Conservation (phyloP, 2,888 invertebrate species). For the Deilephila elpenor region DNA sequence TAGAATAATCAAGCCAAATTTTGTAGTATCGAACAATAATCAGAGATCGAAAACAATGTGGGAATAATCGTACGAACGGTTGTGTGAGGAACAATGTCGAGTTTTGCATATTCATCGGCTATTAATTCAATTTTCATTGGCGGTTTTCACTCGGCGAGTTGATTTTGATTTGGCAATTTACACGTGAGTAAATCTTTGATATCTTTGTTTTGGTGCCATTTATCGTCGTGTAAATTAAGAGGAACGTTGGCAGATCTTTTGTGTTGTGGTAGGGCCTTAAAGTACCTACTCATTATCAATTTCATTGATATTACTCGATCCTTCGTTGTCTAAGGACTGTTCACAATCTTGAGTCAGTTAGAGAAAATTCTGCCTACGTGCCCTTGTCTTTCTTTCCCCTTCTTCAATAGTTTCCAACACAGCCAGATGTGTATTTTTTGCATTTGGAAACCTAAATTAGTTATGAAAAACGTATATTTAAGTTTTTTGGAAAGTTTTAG, state of each 20-base stretch:
- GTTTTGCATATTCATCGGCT: slow-evolving; percentile 77
- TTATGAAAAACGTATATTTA: no score
- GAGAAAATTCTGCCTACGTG: no score
- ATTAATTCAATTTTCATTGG: slow-evolving; percentile 77
- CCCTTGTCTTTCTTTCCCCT: no score
- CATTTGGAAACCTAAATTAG: no score
- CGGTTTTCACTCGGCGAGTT: slow-evolving; percentile 69
- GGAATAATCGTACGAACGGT: slow-evolving; percentile 62
- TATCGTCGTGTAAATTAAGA: background rate
- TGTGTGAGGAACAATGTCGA: slow-evolving; percentile 62
- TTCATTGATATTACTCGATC: no score
- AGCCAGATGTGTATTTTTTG: no score
- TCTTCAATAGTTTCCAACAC: no score
- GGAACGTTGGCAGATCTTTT: background rate
- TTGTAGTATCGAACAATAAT: slow-evolving; percentile 52
- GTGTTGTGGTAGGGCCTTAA: no score
- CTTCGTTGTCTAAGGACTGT: no score
- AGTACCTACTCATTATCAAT: no score
- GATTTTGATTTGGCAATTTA: slow-evolving; percentile 78
- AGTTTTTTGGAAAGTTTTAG: no score
- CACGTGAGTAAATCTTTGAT: slow-evolving; percentile 60
- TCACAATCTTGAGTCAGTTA: no score
- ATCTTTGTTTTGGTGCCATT: slow-evolving; percentile 46
- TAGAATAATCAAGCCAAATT: slow-evolving; percentile 40
- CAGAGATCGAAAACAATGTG: slow-evolving; percentile 64